phyloP scores from a whole-genome alignment of 2,797 vertebrate genomes.

The Spheniscus humboldti region DNA sequence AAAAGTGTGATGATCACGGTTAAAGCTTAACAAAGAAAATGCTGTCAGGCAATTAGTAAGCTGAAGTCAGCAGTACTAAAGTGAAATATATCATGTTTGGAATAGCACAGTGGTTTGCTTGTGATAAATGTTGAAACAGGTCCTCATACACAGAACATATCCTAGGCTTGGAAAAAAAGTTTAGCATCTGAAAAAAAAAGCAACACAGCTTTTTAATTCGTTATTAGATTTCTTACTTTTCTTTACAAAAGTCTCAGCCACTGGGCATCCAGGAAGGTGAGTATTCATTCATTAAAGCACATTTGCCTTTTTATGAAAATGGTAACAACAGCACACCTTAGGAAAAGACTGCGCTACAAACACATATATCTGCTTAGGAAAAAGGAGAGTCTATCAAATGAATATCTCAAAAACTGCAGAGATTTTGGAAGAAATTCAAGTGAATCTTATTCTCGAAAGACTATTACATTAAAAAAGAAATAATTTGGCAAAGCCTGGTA shows the following conservation, averaged over 20 bases:
- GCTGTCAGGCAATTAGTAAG: conserved; percentile 89
- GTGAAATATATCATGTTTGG: conserved; percentile 89
- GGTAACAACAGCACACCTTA: neutral
- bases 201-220: neutral
- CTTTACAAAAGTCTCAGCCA: neutral
- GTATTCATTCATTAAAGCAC: neutral
- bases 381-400: neutral
- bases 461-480: neutral
- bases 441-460: neutral
- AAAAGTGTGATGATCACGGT: conserved; percentile 86
- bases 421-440: neutral
- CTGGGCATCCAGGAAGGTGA: neutral
- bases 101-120: conserved; percentile 80
- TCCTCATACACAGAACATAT: neutral
- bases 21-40: conserved; percentile 87
- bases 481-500: neutral
- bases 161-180: conserved; percentile 12
- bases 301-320: neutral
- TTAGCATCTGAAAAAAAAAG: neutral
- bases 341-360: neutral
- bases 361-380: neutral
- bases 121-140: conserved; percentile 73
- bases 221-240: neutral
- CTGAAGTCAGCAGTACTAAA: conserved; percentile 87
- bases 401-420: neutral